phyloP scores from a whole-genome alignment of 1,140 invertebrate genomes.

The Drosophila bocki region DNA sequence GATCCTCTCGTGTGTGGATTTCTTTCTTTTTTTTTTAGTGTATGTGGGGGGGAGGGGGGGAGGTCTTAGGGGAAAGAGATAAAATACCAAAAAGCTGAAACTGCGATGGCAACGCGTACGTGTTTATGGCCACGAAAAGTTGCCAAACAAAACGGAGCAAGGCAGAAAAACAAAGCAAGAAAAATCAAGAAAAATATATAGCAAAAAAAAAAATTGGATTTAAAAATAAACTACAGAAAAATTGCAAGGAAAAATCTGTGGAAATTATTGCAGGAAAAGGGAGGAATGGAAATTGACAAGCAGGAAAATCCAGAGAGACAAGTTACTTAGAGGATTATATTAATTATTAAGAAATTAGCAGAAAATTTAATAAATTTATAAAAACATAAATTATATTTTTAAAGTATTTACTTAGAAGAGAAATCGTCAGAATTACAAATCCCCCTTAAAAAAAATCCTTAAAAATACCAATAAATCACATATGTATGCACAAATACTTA shows the following conservation, averaged over 20 bases:
- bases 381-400: background rate
- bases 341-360: background rate
- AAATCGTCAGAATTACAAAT: background rate
- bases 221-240: conserved; percentile 10
- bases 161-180: conserved; percentile 43
- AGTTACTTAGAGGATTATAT: background rate
- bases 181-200: conserved; percentile 4
- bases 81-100: conserved; percentile 69
- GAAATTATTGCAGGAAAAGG: conserved; percentile 22
- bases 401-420: background rate
- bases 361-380: background rate
- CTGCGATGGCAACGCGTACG: conserved; percentile 75
- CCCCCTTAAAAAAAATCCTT: no score
- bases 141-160: conserved; percentile 68
- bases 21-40: conserved; percentile 14
- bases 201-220: conserved; percentile 8
- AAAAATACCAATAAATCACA: background rate
- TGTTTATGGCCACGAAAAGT: conserved; percentile 81
- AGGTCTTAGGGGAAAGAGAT: conserved; percentile 40
- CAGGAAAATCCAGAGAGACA: background rate
- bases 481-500: conserved; percentile 1
- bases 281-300: background rate
- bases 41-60: background rate
- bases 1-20: conserved; percentile 46
- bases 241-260: conserved; percentile 14